Evolutionary conservation across 2,888 invertebrate genomes (phyloP).

Genomic region (Cistogaster globosa): DNA sequence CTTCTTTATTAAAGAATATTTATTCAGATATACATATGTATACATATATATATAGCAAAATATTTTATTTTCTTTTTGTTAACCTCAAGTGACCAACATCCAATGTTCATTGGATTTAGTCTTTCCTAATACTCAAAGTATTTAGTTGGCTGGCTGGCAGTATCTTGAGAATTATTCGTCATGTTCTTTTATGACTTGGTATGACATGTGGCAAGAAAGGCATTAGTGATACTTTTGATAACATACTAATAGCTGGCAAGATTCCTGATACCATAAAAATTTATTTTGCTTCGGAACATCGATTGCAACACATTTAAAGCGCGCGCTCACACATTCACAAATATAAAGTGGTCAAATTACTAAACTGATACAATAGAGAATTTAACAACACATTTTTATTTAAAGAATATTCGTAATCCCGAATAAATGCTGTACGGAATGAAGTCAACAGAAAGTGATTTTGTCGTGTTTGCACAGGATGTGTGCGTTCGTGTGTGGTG

Average conservation of each 20-base stretch:
- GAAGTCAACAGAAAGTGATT: conserved; percentile 46
- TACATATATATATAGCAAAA: no score
- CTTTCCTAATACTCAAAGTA: conserved; percentile 12
- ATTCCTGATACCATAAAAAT: conserved; percentile 28
- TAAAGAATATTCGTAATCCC: conserved; percentile 51
- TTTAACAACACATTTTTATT: conserved; percentile 21
- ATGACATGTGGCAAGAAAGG: conserved; percentile 41
- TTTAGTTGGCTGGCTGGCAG: background rate
- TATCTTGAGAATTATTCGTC: conserved; percentile 8
- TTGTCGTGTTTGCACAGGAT: conserved; percentile 47
- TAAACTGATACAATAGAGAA: conserved; percentile 20
- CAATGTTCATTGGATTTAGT: conserved; percentile 21
- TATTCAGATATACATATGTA: no score
- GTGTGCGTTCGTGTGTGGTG: conserved; percentile 63
- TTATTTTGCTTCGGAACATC: conserved; percentile 23
- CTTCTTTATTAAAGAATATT: background rate
- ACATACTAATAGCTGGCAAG: conserved; percentile 14
- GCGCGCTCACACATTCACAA: conserved; percentile 1
- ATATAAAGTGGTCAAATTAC: conserved; percentile 44
- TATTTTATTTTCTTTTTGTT: conserved; percentile 18
- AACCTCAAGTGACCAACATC: conserved; percentile 26
- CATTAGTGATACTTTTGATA: conserved; percentile 17
- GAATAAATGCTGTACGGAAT: conserved; percentile 57
- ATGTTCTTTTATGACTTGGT: conserved; percentile 41
- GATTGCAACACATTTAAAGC: conserved; percentile 12